These are phyloP conservation scores for Drosophila paulistorum DNA, from an alignment of 1,140 invertebrate genomes.

Conservation along the genomic window DNA sequence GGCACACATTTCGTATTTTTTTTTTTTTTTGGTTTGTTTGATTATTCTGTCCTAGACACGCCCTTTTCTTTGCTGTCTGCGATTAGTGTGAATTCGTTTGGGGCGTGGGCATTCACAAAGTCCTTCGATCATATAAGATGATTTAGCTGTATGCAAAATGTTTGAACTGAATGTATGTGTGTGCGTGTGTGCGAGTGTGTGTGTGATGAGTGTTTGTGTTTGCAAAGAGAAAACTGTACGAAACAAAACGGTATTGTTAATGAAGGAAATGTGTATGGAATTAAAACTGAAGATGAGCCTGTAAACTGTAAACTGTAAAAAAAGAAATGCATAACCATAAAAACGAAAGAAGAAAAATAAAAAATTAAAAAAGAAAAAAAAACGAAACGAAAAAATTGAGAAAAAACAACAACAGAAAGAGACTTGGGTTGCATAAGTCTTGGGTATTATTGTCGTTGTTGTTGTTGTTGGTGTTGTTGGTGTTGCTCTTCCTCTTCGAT, in stretches of 20 bases:
- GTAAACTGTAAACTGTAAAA: constrained; percentile 52
- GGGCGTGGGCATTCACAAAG: constrained; percentile 36
- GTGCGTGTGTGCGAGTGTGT: background rate
- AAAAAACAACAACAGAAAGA: constrained; percentile 1
- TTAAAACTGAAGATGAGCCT: constrained; percentile 69
- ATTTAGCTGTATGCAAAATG: constrained; percentile 49
- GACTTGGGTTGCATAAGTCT: constrained; percentile 49
- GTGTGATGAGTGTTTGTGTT: constrained; percentile 7
- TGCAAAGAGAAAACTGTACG: constrained; percentile 49
- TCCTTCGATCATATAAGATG: constrained; percentile 51
- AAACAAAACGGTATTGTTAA: constrained; percentile 72
- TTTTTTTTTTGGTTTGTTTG: background rate
- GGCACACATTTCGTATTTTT: constrained; percentile 45
- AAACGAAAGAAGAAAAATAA: constrained; percentile 46
- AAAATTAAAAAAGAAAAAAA: constrained; percentile 16
- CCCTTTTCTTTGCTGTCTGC: background rate
- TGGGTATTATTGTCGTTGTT: constrained; percentile 6
- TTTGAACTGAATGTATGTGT: constrained; percentile 4
- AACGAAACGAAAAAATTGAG: background rate
- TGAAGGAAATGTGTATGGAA: constrained; percentile 68
- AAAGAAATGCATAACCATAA: constrained; percentile 78
- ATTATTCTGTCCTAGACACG: constrained; percentile 23
- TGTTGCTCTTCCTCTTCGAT: constrained; percentile 13
- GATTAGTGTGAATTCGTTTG: no score
- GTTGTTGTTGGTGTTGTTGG: background rate